Percentiles rank a stretch among this genome's conserved stretches.
Evolutionary conservation across 2,888 invertebrate genomes (phyloP).

Genomic region (Cataglyphis cursor): DNA sequence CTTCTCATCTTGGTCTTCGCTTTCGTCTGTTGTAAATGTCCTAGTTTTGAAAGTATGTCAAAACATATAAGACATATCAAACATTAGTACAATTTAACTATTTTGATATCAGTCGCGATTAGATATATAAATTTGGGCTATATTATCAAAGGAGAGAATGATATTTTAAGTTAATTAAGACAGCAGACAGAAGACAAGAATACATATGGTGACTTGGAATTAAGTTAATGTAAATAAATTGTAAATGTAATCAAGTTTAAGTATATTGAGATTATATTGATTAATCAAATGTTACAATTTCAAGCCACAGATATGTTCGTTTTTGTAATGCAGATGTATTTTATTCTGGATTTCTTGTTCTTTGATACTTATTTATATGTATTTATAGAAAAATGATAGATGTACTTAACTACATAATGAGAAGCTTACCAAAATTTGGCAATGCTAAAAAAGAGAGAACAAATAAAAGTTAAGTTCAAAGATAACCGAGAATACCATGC

Average conservation of each 20-base stretch:
- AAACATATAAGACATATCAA: slow-evolving; percentile 13
- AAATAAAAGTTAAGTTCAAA: slow-evolving; percentile 74
- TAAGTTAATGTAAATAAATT: background rate
- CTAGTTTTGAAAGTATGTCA: slow-evolving; percentile 72
- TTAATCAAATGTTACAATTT: slow-evolving; percentile 32
- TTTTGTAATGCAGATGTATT: slow-evolving; percentile 20
- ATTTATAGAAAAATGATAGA: slow-evolving; percentile 87
- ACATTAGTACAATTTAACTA: background rate
- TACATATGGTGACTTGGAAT: slow-evolving; percentile 41
- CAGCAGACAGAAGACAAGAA: slow-evolving; percentile 14
- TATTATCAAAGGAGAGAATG: slow-evolving; percentile 8
- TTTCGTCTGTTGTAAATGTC: slow-evolving; percentile 87
- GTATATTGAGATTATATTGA: background rate
- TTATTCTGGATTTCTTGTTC: background rate
- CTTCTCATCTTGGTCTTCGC: slow-evolving; percentile 91
- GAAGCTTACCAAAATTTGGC: slow-evolving; percentile 85
- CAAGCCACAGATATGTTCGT: slow-evolving; percentile 50
- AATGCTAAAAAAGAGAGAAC: slow-evolving; percentile 83
- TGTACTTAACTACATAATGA: slow-evolving; percentile 73
- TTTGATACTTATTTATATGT: slow-evolving; percentile 35
- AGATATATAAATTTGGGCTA: background rate
- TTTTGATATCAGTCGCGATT: slow-evolving; percentile 16
- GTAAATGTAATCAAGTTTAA: background rate
- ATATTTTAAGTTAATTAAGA: slow-evolving; percentile 36
- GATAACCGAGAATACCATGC: slow-evolving; percentile 49